Evolutionary conservation across 2,113 vertebrate genomes (phyloP).

Genomic region (Lepisosteus osseus): DNA sequence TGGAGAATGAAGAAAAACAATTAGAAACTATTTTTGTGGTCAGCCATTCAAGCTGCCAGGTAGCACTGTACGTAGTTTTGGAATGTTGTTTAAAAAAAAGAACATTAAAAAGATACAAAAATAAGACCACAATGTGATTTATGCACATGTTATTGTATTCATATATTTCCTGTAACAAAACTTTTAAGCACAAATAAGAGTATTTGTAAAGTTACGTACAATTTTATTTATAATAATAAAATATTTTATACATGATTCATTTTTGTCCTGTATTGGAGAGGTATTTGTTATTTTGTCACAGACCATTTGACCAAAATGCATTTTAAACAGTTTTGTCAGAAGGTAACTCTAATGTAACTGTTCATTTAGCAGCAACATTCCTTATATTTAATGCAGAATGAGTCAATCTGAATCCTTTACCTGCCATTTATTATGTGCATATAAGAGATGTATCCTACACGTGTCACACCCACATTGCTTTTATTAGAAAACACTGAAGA

Average conservation of each 20-base stretch:
- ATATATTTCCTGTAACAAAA: constrained; percentile 66
- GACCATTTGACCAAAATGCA: neutral
- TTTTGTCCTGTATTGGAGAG: constrained; percentile 2
- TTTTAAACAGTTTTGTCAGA: too few relatives aligned
- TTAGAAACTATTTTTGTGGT: constrained; percentile 77
- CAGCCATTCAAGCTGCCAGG: constrained; percentile 71
- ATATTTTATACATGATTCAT: constrained; percentile 84
- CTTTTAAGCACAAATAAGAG: constrained; percentile 92
- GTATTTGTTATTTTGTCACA: neutral
- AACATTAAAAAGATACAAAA: constrained; percentile 28
- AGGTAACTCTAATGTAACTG: too few relatives aligned
- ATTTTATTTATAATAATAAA: constrained; percentile 93
- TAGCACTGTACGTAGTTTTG: constrained; percentile 55
- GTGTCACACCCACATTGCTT: too few relatives aligned
- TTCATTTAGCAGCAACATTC: too few relatives aligned
- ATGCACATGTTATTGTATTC: constrained; percentile 61
- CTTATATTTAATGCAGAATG: too few relatives aligned
- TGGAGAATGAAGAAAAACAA: constrained; percentile 53
- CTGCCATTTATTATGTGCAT: too few relatives aligned
- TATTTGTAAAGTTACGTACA: constrained; percentile 87
- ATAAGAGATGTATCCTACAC: too few relatives aligned
- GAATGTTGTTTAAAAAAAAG: constrained; percentile 55
- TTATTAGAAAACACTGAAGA: too few relatives aligned
- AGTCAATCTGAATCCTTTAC: too few relatives aligned
- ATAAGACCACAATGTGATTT: constrained; percentile 42